Evolutionary conservation across 2,113 vertebrate genomes (phyloP).

Genomic region (Coracopsis vasa): DNA sequence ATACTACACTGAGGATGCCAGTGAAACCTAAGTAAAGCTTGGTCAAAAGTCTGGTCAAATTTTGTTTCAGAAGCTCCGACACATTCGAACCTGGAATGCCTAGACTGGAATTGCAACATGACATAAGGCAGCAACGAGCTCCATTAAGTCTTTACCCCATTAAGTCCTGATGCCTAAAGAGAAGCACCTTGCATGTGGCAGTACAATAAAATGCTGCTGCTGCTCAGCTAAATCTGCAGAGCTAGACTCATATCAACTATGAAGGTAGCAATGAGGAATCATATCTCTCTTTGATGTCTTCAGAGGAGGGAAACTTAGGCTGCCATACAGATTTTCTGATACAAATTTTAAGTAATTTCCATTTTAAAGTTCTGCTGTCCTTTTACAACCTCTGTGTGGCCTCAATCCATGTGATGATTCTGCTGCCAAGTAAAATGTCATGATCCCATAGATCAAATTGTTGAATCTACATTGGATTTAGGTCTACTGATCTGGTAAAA

Average conservation of each 20-base stretch:
- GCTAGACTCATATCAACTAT: neutral
- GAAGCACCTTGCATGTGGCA: neutral
- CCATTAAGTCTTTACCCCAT: conserved; percentile 16
- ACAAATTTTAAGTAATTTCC: neutral
- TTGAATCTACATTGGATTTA: conserved; percentile 3
- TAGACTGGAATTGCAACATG: conserved; percentile 4
- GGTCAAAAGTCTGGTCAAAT: conserved; percentile 18
- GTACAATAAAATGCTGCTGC: neutral
- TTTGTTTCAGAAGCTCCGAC: conserved; percentile 44
- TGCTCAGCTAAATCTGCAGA: conserved; percentile 17
- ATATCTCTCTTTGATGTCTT: neutral
- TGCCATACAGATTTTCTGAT: neutral
- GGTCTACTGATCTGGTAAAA: neutral
- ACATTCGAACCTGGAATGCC: neutral
- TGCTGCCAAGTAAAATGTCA: conserved; percentile 5
- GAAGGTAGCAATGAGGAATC: conserved; percentile 6
- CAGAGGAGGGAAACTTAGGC: neutral
- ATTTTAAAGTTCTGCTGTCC: neutral
- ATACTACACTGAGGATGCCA: neutral
- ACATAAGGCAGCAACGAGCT: conserved; percentile 44
- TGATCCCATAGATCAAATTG: neutral
- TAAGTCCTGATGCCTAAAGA: conserved; percentile 43
- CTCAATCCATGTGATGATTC: neutral
- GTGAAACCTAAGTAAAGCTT: conserved; percentile 33
- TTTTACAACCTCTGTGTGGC: neutral